Conservation (phyloP, 2,113 vertebrate genomes). For the Dasypus novemcinctus region DNA sequence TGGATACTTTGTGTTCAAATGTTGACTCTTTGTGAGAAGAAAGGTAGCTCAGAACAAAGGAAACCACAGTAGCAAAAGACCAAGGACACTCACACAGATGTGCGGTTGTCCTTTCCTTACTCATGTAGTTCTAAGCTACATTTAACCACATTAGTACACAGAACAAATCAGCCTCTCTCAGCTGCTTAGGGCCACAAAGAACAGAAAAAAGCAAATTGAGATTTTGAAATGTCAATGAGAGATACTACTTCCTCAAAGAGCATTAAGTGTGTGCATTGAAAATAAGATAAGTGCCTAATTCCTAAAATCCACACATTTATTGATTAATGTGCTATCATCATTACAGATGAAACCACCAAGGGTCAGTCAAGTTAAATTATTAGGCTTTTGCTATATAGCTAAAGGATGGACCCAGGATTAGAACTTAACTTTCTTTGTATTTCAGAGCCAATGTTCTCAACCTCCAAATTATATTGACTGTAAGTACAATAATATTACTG, state of each 20-base stretch:
- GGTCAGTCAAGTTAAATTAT: background rate
- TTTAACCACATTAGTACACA: background rate
- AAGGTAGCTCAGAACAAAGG: conserved; percentile 24
- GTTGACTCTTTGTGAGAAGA: background rate
- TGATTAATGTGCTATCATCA: background rate
- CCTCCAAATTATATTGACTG: background rate
- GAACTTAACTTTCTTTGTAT: background rate
- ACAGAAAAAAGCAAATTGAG: background rate
- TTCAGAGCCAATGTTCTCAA: background rate
- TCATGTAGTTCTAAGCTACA: background rate
- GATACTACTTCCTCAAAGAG: background rate
- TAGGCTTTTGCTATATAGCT: background rate
- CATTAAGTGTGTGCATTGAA: background rate
- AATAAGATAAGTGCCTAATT: conserved; percentile 38
- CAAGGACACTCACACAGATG: background rate
- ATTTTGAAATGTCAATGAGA: conserved; percentile 28
- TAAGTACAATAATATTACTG: background rate
- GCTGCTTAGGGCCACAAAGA: background rate
- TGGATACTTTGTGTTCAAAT: background rate
- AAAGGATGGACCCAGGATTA: background rate
- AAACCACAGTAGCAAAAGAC: background rate
- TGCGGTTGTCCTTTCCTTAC: background rate
- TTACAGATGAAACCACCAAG: background rate
- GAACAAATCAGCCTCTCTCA: background rate
- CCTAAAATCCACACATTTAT: background rate